Conservation (phyloP, 2,113 vertebrate genomes). For the Calonectris borealis region DNA sequence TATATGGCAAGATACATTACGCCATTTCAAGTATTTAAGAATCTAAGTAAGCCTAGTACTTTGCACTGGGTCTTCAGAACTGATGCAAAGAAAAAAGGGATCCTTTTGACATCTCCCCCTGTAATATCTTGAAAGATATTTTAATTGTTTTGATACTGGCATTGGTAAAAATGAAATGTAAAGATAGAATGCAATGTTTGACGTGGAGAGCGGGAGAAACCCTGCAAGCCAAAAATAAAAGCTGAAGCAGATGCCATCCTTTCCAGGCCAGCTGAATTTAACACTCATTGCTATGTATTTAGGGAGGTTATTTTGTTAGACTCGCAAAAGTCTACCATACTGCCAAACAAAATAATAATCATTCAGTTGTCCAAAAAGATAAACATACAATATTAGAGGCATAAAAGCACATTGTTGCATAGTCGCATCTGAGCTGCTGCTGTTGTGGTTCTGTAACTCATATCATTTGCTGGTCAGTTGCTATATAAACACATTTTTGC, state of each 20-base stretch:
- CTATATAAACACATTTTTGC: neutral
- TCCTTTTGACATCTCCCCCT: neutral
- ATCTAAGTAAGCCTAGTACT: neutral
- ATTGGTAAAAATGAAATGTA: neutral
- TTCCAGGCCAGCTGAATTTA: constrained; percentile 21
- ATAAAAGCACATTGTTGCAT: neutral
- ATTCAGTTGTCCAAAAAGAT: constrained; percentile 18
- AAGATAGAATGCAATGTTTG: neutral
- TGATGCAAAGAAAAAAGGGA: neutral
- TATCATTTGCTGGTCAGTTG: neutral
- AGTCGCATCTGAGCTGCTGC: neutral
- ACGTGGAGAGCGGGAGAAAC: neutral
- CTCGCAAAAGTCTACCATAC: neutral
- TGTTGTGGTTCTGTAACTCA: neutral
- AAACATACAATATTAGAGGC: neutral
- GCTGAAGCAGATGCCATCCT: constrained; percentile 27
- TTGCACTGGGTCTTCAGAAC: neutral
- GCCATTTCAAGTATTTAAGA: neutral
- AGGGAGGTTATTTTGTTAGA: neutral
- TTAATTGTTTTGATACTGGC: neutral
- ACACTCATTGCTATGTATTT: neutral
- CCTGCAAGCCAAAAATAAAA: neutral
- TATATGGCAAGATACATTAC: neutral
- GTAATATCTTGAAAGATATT: neutral
- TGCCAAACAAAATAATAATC: constrained; percentile 37